Evolutionary conservation across 2,113 vertebrate species (phyloP).

Genomic region (Oreotrochilus melanogaster): DNA sequence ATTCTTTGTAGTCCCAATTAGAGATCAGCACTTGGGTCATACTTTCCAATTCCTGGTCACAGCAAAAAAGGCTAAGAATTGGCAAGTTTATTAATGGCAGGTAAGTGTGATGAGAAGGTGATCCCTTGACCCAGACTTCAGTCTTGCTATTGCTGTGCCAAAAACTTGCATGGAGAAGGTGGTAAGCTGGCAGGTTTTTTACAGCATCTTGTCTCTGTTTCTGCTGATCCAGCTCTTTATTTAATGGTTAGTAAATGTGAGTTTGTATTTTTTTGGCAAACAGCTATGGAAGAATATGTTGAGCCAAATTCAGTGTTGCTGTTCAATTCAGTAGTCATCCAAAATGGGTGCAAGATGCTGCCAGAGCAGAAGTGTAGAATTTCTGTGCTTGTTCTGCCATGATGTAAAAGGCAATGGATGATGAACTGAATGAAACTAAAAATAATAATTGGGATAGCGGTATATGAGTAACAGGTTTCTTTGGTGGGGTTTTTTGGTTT

Average conservation of each 20-base stretch:
- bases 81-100: accelerated
- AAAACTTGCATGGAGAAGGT: neutral
- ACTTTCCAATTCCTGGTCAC: neutral
- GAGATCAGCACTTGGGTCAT: neutral
- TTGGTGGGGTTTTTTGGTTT: neutral
- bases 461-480: neutral
- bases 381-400: neutral
- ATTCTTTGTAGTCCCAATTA: neutral
- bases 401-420: neutral
- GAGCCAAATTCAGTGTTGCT: neutral
- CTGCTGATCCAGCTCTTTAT: neutral
- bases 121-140: neutral
- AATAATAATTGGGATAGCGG: neutral
- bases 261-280: neutral
- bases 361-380: neutral
- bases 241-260: neutral
- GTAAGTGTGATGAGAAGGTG: accelerated
- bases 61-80: neutral
- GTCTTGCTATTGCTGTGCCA: neutral
- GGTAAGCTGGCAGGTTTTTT: neutral
- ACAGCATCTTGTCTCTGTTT: neutral
- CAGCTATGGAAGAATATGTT: neutral
- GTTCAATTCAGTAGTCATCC: neutral
- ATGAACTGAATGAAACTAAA: neutral
- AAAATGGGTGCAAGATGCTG: neutral